These are phyloP conservation scores for Pseudanteris insignis DNA, from an alignment of 2,888 invertebrate genomes.

Conservation along the genomic window DNA sequence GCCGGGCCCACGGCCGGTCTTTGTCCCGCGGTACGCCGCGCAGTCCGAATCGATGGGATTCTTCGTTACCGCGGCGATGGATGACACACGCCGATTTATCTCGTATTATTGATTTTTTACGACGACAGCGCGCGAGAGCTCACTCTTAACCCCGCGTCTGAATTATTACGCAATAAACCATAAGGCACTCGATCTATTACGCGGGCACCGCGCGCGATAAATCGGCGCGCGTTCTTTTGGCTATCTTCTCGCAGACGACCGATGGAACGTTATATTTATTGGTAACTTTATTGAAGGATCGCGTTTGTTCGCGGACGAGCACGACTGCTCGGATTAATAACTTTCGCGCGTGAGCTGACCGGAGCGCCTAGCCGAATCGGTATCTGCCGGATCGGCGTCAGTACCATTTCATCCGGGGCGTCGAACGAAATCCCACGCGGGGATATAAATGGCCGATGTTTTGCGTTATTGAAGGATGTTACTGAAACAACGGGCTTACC, in stretches of 20 bases:
- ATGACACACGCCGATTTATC: slow-evolving; percentile 43
- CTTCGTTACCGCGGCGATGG: slow-evolving; percentile 37
- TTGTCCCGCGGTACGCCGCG: slow-evolving; percentile 38
- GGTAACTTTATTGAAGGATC: slow-evolving; percentile 1
- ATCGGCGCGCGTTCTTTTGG: neutral
- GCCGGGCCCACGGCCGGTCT: slow-evolving; percentile 24
- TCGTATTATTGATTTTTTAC: slow-evolving; percentile 43
- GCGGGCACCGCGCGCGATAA: neutral
- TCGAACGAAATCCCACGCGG: neutral
- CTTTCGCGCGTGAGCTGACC: too few species aligned
- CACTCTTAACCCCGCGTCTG: slow-evolving; percentile 23
- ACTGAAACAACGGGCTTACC: too few species aligned
- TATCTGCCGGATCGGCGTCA: neutral
- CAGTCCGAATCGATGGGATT: slow-evolving; percentile 35
- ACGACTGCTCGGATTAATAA: neutral
- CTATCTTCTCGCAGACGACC: neutral
- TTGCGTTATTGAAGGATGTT: neutral
- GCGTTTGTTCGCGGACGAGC: neutral
- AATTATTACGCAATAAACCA: slow-evolving; percentile 34
- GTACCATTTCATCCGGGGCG: neutral
- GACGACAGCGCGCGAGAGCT: slow-evolving; percentile 19
- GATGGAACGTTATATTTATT: slow-evolving; percentile 18
- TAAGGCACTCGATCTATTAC: slow-evolving; percentile 26
- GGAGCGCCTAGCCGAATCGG: too few species aligned
- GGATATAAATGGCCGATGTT: neutral